Evolutionary conservation across 2,888 invertebrate species (phyloP).

Genomic region (Xylota sylvarum): DNA sequence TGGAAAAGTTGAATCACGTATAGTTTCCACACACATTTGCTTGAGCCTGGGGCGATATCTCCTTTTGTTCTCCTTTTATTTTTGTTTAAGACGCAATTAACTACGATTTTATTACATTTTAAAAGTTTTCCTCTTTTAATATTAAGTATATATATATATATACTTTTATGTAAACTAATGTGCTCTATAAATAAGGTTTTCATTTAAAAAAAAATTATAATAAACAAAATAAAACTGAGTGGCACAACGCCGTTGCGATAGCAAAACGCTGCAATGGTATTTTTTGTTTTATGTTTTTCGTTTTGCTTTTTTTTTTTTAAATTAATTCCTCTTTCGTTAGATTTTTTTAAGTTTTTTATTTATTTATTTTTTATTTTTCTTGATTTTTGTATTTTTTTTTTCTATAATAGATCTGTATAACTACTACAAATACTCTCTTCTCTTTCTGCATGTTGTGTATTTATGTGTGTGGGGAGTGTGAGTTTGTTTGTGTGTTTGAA

Average conservation of each 20-base stretch:
- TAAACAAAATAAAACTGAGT: slow-evolving; percentile 78
- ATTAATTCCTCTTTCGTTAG: slow-evolving; percentile 76
- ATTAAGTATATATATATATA: slow-evolving; percentile 65
- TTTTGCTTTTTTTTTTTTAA: slow-evolving; percentile 61
- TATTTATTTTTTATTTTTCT: slow-evolving; percentile 65
- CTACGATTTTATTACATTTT: slow-evolving; percentile 70
- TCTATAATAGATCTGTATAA: slow-evolving; percentile 77
- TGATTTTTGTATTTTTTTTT: slow-evolving; percentile 69
- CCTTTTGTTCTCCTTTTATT: slow-evolving; percentile 25
- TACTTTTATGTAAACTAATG: slow-evolving; percentile 78
- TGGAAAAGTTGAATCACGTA: slow-evolving; percentile 11
- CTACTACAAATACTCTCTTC: slow-evolving; percentile 78
- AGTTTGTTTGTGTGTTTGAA: slow-evolving; percentile 73
- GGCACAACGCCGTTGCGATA: slow-evolving; percentile 71
- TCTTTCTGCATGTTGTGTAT: slow-evolving; percentile 76
- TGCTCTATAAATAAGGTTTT: slow-evolving; percentile 78
- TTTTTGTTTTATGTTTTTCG: slow-evolving; percentile 63
- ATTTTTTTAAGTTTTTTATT: slow-evolving; percentile 66
- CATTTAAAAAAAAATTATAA: slow-evolving; percentile 60
- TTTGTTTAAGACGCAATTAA: slow-evolving; percentile 66
- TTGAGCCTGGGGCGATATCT: neutral
- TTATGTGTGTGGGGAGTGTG: slow-evolving; percentile 78
- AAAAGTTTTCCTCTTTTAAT: slow-evolving; percentile 60
- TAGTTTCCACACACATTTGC: neutral
- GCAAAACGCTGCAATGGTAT: slow-evolving; percentile 67